phyloP scores from a whole-genome alignment of 2,797 vertebrate genomes.

The Parauchenoglanis punctatus region DNA sequence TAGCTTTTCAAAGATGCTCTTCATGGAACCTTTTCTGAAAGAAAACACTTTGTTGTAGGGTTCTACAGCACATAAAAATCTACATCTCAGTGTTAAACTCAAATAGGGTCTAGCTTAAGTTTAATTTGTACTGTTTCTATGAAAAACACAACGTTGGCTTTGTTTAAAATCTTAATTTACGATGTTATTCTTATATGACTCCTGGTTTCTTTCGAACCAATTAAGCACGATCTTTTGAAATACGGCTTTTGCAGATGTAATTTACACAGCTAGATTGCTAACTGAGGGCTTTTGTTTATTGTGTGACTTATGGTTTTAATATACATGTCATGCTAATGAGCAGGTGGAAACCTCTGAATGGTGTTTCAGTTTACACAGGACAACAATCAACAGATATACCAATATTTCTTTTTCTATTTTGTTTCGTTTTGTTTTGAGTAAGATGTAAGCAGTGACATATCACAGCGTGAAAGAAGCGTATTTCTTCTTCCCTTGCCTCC shows the following conservation, averaged over 20 bases:
- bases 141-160: neutral
- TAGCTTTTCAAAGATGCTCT: neutral
- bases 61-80: neutral
- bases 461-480: slow-evolving; percentile 29
- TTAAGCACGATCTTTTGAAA: neutral
- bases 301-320: neutral
- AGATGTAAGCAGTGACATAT: slow-evolving; percentile 44
- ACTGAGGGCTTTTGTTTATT: neutral
- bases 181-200: neutral
- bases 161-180: neutral
- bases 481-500: neutral
- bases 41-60: neutral
- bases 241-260: neutral
- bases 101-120: neutral
- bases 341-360: neutral
- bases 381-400: slow-evolving; percentile 41
- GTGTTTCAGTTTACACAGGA: slow-evolving; percentile 23
- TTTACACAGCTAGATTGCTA: neutral
- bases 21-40: neutral
- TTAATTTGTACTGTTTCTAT: neutral
- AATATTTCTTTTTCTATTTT: slow-evolving; percentile 12
- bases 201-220: neutral
- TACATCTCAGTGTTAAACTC: neutral
- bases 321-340: neutral
- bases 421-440: slow-evolving; percentile 1